A percentile compares a stretch with the other conserved stretches of the same genome.
These are phyloP conservation scores for Psettodes erumei DNA, from an alignment of 2,113 vertebrate genomes.

Conservation along the genomic window DNA sequence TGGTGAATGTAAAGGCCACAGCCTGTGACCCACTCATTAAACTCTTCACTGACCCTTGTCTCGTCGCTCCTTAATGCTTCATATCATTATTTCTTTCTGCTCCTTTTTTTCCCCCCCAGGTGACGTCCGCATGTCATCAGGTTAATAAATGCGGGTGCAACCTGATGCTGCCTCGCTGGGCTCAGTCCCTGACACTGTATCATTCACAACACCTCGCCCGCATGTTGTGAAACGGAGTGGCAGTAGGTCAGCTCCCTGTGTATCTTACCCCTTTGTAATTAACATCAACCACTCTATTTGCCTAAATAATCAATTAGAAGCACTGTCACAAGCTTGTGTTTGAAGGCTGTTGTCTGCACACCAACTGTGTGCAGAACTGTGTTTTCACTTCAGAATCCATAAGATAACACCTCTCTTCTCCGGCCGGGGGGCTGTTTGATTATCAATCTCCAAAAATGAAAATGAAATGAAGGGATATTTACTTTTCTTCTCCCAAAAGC, in stretches of 20 bases:
- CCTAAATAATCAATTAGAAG: slow-evolving; percentile 57
- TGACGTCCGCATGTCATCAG: not conserved
- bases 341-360: slow-evolving; percentile 62
- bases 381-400: slow-evolving; percentile 77
- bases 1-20: not conserved
- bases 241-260: slow-evolving; percentile 33
- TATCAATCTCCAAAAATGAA: slow-evolving; percentile 75
- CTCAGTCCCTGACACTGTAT: not conserved
- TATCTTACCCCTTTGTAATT: slow-evolving; percentile 34
- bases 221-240: not conserved
- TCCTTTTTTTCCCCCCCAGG: not conserved
- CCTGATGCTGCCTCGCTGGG: not conserved
- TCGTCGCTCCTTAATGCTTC: not conserved
- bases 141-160: too few relatives aligned
- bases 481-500: slow-evolving; percentile 78
- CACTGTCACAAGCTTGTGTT: slow-evolving; percentile 44
- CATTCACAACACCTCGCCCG: not conserved
- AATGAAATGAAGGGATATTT: slow-evolving; percentile 80
- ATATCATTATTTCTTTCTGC: too few relatives aligned
- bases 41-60: not conserved
- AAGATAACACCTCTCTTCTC: slow-evolving; percentile 68
- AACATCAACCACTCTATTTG: slow-evolving; percentile 41
- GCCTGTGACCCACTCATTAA: not conserved
- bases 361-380: slow-evolving; percentile 62
- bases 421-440: slow-evolving; percentile 68